Evolutionary conservation across 1,140 invertebrate species (phyloP).

Genomic region (Conus betulinus): DNA sequence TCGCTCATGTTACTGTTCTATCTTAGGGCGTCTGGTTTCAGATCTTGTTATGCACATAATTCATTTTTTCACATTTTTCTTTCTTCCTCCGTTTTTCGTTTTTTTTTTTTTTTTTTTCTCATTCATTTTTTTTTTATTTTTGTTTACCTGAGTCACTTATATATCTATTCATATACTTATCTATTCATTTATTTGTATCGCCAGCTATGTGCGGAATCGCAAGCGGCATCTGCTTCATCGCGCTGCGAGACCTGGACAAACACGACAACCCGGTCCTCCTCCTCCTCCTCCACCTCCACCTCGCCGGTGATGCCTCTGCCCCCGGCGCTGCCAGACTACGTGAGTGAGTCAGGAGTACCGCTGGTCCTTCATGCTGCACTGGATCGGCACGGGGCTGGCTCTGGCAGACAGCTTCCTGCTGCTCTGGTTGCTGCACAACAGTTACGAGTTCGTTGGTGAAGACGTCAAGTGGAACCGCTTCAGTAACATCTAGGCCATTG

Average conservation of each 20-base stretch:
- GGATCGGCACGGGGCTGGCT: constrained; percentile 60
- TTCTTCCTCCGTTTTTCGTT: no score
- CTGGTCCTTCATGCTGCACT: constrained; percentile 67
- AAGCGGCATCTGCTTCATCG: constrained; percentile 67
- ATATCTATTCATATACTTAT: no score
- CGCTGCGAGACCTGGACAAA: constrained; percentile 59
- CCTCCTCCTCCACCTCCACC: background rate
- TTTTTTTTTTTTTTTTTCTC: background rate
- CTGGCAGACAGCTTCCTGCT: constrained; percentile 61
- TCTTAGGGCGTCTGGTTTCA: no score
- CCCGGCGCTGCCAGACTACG: constrained; percentile 19
- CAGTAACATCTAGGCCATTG: background rate
- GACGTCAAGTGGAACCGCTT: background rate
- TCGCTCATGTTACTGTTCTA: no score
- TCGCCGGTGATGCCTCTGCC: constrained; percentile 45
- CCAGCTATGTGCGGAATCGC: constrained; percentile 63
- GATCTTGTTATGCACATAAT: no score
- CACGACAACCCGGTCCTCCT: constrained; percentile 12
- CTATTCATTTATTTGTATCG: no score
- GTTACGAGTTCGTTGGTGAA: constrained; percentile 60
- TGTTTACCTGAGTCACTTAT: background rate
- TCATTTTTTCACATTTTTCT: no score
- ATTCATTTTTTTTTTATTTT: background rate
- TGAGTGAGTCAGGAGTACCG: constrained; percentile 39
- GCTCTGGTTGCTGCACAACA: constrained; percentile 56